Evolutionary conservation across 2,888 invertebrate genomes (phyloP).

Genomic region (Drosophila histrio): DNA sequence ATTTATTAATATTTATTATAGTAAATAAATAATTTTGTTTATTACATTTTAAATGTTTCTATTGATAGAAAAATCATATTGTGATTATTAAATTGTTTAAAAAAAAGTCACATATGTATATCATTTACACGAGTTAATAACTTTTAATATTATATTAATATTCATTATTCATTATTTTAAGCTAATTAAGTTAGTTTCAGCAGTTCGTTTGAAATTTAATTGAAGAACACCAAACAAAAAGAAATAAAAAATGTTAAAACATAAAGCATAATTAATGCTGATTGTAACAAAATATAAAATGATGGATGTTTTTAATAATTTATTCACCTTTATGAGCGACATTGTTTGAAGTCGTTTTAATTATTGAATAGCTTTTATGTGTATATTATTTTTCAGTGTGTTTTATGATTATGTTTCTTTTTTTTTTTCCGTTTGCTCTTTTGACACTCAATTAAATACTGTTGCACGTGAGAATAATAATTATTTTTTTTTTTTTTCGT

Average conservation of each 20-base stretch:
- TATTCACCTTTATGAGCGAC: constrained; percentile 51
- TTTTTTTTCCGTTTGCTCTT: neutral
- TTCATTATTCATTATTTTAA: neutral
- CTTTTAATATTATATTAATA: neutral
- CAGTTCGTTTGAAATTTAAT: neutral
- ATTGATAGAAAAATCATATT: too few species aligned
- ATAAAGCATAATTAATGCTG: neutral
- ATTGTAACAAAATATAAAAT: neutral
- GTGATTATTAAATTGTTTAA: neutral
- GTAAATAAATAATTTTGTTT: neutral
- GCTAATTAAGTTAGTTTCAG: neutral
- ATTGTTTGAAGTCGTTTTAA: constrained; percentile 28
- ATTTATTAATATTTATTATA: too few species aligned
- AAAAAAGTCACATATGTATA: neutral
- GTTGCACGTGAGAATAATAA: constrained; percentile 26
- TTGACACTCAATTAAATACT: constrained; percentile 50
- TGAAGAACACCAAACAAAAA: neutral
- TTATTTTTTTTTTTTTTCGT: neutral
- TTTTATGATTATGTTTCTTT: neutral
- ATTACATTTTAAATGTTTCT: neutral
- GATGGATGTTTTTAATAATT: neutral
- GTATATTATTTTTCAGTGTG: constrained; percentile 3
- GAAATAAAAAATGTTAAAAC: neutral
- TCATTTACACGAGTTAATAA: neutral
- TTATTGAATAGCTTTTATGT: constrained; percentile 7